Evolutionary conservation across 1,140 invertebrate species (phyloP).

Genomic region (Varroa destructor): DNA sequence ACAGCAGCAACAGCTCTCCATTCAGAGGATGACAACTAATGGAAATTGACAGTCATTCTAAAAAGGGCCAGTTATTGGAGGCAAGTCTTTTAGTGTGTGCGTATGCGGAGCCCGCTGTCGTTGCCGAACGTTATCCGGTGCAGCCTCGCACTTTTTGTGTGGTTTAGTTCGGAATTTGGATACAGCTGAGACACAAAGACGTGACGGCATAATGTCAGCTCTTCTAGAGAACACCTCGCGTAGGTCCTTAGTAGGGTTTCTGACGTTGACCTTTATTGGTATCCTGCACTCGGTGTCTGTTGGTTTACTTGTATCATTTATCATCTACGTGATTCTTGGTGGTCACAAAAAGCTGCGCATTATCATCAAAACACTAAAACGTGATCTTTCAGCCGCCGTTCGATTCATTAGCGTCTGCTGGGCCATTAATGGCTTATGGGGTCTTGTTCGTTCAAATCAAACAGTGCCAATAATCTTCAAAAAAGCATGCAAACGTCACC

Average conservation of each 20-base stretch:
- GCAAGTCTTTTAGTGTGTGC: too few species aligned
- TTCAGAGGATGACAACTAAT: too few species aligned
- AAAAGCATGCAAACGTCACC: constrained; percentile 54
- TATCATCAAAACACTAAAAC: constrained; percentile 14
- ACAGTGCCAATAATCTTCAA: constrained; percentile 60
- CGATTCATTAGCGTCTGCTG: background rate
- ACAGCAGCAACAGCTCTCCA: too few species aligned
- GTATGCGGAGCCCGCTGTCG: too few species aligned
- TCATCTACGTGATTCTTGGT: constrained; percentile 13
- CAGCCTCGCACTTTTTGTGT: too few species aligned
- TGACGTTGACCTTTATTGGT: constrained; percentile 10
- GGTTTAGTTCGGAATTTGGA: too few species aligned
- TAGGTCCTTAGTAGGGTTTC: constrained; percentile 21
- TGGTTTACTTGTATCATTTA: background rate
- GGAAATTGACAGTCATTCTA: too few species aligned
- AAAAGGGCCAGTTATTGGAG: too few species aligned
- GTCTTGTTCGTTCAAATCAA: constrained; percentile 41
- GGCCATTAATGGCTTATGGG: constrained; percentile 4
- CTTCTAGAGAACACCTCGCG: constrained; percentile 24
- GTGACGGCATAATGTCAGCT: constrained; percentile 1
- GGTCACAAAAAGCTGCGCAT: constrained; percentile 21
- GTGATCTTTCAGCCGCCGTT: background rate
- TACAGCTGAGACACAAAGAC: too few species aligned
- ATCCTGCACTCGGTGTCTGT: constrained; percentile 12
- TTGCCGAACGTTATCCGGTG: too few species aligned